Conservation (phyloP, 2,888 invertebrate species). For the Cynaeus angustus region DNA sequence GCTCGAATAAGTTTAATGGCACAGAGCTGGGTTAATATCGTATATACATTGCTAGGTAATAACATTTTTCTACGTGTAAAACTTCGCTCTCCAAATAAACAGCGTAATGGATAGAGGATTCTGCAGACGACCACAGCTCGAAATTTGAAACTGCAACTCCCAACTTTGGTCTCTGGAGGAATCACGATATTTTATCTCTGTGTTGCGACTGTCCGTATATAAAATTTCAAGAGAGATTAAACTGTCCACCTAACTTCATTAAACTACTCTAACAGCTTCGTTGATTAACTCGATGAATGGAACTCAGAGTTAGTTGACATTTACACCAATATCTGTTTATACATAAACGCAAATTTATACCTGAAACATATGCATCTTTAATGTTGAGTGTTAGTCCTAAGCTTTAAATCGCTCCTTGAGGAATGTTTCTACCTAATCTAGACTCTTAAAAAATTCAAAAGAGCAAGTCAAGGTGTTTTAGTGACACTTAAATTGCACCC, state of each 20-base stretch:
- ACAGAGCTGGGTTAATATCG: conserved; percentile 8
- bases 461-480: conserved; percentile 4
- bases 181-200: conserved; percentile 43
- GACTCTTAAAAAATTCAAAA: conserved; percentile 12
- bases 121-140: conserved; percentile 25
- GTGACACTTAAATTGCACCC: conserved; percentile 4
- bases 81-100: conserved; percentile 25
- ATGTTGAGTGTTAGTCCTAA: background rate
- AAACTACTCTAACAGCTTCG: conserved; percentile 11
- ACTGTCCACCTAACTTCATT: conserved; percentile 38
- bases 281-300: conserved; percentile 25
- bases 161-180: conserved; percentile 44
- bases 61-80: conserved; percentile 14
- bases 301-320: background rate
- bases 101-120: conserved; percentile 37
- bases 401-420: conserved; percentile 16
- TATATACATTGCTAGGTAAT: background rate
- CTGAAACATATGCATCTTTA: conserved; percentile 1
- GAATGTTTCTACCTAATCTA: conserved; percentile 10
- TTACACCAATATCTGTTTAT: conserved; percentile 7
- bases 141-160: conserved; percentile 42
- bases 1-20: conserved; percentile 38
- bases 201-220: conserved; percentile 20
- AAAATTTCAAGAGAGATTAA: conserved; percentile 45
- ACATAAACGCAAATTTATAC: background rate